Conservation (phyloP, 1,140 invertebrate genomes). For the Mamestra configurata region DNA sequence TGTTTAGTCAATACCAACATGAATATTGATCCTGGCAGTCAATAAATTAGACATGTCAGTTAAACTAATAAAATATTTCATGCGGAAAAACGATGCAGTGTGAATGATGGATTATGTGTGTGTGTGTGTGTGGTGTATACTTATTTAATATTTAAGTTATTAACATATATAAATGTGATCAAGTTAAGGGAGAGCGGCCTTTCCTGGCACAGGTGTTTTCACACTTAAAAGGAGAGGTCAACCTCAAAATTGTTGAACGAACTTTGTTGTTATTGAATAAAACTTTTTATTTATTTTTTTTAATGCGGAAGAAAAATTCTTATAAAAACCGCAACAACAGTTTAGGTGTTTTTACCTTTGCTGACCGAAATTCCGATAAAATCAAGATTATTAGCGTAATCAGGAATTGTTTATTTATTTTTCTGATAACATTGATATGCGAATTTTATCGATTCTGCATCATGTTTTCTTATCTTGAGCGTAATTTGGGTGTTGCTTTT, state of each 20-base stretch:
- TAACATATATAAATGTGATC: too few relatives aligned
- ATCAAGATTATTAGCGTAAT: neutral
- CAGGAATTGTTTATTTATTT: slow-evolving; percentile 32
- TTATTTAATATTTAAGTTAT: too few relatives aligned
- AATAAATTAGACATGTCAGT: neutral
- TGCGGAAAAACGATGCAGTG: neutral
- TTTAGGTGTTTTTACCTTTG: neutral
- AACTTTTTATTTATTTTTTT: too few relatives aligned
- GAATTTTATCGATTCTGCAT: neutral
- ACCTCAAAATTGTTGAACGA: too few relatives aligned
- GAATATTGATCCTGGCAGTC: too few relatives aligned
- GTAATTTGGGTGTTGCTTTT: neutral
- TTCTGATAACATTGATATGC: slow-evolving; percentile 19
- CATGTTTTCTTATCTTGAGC: slow-evolving; percentile 7
- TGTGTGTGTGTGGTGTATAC: too few relatives aligned
- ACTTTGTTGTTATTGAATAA: too few relatives aligned
- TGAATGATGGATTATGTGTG: neutral
- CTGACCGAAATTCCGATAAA: neutral
- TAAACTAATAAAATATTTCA: neutral
- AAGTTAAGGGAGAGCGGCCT: too few relatives aligned
- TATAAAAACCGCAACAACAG: neutral
- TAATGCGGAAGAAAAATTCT: neutral
- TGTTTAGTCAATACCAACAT: too few relatives aligned
- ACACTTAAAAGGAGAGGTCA: too few relatives aligned
- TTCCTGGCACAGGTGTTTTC: too few relatives aligned